These are phyloP conservation scores for Drosophila rufa DNA, from an alignment of 1,140 invertebrate species.

Conservation along the genomic window DNA sequence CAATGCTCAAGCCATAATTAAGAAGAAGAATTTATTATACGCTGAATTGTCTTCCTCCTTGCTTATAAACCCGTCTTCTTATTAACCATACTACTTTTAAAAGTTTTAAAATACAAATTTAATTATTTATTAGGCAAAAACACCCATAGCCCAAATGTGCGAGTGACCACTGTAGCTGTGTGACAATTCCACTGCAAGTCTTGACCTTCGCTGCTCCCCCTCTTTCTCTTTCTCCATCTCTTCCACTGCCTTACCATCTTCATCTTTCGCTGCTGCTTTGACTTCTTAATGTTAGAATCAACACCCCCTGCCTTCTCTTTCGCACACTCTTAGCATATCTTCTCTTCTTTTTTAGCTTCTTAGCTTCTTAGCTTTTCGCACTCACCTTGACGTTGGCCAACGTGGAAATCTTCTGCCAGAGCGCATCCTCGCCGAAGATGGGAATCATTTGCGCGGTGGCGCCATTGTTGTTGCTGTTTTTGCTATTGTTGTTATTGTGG, in stretches of 20 bases:
- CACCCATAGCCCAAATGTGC: too few species aligned
- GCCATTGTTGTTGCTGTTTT: constrained; percentile 22
- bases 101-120: too few species aligned
- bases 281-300: constrained; percentile 5
- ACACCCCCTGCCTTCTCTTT: neutral
- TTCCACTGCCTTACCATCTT: neutral
- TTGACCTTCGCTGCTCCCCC: constrained; percentile 27
- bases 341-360: constrained; percentile 1
- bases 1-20: neutral
- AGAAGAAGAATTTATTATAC: neutral
- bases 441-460: constrained; percentile 75
- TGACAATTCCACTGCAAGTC: constrained; percentile 19
- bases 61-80: too few species aligned
- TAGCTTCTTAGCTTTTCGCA: constrained; percentile 8
- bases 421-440: constrained; percentile 82
- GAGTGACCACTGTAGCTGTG: constrained; percentile 19
- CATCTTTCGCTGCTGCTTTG: neutral
- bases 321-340: neutral
- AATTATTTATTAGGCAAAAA: neutral
- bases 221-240: neutral
- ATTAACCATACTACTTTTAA: too few species aligned
- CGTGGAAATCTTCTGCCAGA: constrained; percentile 83
- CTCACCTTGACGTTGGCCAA: constrained; percentile 82
- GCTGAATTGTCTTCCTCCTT: too few species aligned
- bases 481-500: constrained; percentile 23